Evolutionary conservation across 2,797 vertebrate genomes (phyloP).

Genomic region (Periparus ater): DNA sequence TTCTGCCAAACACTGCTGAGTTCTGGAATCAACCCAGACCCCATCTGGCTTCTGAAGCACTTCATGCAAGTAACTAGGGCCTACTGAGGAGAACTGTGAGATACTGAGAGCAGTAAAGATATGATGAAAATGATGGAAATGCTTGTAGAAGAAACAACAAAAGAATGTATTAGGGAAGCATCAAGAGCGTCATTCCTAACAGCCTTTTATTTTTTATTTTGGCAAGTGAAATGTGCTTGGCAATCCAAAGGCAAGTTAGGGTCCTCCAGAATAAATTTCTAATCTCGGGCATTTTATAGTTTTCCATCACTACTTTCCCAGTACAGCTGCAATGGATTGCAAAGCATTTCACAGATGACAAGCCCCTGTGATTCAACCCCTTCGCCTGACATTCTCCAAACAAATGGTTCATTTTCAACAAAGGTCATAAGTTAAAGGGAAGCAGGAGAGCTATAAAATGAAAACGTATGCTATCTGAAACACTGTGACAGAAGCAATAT

Average conservation of each 20-base stretch:
- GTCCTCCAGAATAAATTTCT: conserved; percentile 13
- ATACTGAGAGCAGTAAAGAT: not conserved
- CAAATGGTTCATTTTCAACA: conserved; percentile 15
- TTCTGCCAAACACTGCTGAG: not conserved
- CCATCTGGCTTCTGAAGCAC: not conserved
- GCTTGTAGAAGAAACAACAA: not conserved
- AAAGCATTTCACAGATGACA: not conserved
- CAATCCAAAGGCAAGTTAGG: not conserved
- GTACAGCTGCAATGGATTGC: not conserved
- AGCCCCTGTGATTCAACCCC: not conserved
- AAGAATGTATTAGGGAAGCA: not conserved
- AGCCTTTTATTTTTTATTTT: not conserved
- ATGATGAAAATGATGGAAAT: not conserved
- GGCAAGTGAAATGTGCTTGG: not conserved
- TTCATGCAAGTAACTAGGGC: not conserved
- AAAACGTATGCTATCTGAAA: not conserved
- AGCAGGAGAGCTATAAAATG: conserved; percentile 51
- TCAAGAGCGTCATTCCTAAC: not conserved
- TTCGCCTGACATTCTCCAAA: not conserved
- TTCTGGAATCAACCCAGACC: not conserved
- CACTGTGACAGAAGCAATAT: not conserved
- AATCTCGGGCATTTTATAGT: conserved; percentile 11
- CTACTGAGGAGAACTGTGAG: not conserved
- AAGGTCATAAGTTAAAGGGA: conserved; percentile 59
- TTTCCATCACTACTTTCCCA: not conserved